Percentiles rank a stretch among this genome's conserved stretches.
These are phyloP conservation scores for Tethea ocularis DNA, from an alignment of 2,888 invertebrate genomes.

Conservation along the genomic window DNA sequence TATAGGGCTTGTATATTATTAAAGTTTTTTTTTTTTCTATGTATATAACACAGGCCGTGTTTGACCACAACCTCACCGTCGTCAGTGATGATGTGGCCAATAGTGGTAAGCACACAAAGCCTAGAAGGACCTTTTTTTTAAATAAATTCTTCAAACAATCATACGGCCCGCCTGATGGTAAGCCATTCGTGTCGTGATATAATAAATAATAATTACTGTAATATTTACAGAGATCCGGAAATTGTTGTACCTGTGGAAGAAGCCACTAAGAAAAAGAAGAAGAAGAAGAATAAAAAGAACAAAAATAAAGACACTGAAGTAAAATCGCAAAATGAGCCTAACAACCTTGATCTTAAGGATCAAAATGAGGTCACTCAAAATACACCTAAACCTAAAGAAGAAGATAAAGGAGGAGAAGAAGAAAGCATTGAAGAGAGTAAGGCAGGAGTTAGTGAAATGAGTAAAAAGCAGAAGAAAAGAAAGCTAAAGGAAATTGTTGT, in stretches of 20 bases:
- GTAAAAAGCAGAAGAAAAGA: slow-evolving; percentile 17
- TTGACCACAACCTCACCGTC: too few species aligned
- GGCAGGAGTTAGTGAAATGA: slow-evolving; percentile 7
- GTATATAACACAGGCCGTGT: too few species aligned
- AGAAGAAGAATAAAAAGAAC: slow-evolving; percentile 68
- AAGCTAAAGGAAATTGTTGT: slow-evolving; percentile 18
- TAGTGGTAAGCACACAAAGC: too few species aligned
- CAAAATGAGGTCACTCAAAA: slow-evolving; percentile 24
- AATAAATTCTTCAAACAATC: too few species aligned
- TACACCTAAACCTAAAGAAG: slow-evolving; percentile 19
- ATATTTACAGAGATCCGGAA: slow-evolving; percentile 67
- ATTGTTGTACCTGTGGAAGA: slow-evolving; percentile 58
- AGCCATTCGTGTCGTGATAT: too few species aligned
- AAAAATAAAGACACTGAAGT: slow-evolving; percentile 22
- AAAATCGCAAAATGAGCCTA: slow-evolving; percentile 15
- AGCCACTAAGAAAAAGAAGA: slow-evolving; percentile 67
- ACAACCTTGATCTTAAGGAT: slow-evolving; percentile 19
- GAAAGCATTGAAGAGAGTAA: slow-evolving; percentile 12
- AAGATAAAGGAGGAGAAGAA: slow-evolving; percentile 13
- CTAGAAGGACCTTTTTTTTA: too few species aligned
- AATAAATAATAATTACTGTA: neutral
- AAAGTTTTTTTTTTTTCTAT: too few species aligned
- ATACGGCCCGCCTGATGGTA: too few species aligned
- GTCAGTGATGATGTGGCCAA: too few species aligned
- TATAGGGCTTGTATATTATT: too few species aligned